phyloP scores from a whole-genome alignment of 2,113 vertebrate species.

The Sprattus sprattus region DNA sequence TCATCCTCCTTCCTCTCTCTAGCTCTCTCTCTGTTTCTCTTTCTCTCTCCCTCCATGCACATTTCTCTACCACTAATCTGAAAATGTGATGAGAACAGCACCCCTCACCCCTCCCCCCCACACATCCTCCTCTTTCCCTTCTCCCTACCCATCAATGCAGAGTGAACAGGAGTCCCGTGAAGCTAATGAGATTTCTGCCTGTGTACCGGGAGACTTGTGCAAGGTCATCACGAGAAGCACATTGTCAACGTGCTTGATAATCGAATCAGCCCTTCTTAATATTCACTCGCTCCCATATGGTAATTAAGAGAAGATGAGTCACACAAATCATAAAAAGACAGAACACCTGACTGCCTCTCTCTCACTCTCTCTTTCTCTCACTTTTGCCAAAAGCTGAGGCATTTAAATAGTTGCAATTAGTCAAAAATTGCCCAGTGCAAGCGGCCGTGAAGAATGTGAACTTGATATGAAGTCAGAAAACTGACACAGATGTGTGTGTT shows the following conservation, averaged over 20 bases:
- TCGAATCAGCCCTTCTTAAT: slow-evolving; percentile 63
- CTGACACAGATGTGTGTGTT: background rate
- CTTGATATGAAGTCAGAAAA: background rate
- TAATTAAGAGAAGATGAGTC: slow-evolving; percentile 68
- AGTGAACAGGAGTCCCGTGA: slow-evolving; percentile 44
- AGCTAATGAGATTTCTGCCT: slow-evolving; percentile 50
- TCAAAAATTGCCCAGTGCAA: slow-evolving; percentile 4
- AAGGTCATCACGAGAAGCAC: slow-evolving; percentile 60
- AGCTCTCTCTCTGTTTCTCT: background rate
- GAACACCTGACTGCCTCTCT: slow-evolving; percentile 53
- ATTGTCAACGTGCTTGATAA: slow-evolving; percentile 66
- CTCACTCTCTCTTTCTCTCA: background rate
- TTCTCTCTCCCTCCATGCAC: slow-evolving; percentile 36
- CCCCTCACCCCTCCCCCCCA: background rate
- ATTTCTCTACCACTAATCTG: slow-evolving; percentile 58
- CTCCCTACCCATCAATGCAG: slow-evolving; percentile 48
- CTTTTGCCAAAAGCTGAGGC: background rate
- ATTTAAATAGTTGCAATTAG: background rate
- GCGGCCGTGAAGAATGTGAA: background rate
- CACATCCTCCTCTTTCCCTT: slow-evolving; percentile 28
- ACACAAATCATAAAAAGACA: slow-evolving; percentile 58
- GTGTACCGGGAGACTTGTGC: slow-evolving; percentile 55
- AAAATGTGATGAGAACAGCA: slow-evolving; percentile 63
- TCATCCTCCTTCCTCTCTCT: background rate
- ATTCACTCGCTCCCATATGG: slow-evolving; percentile 59